Evolutionary conservation across 2,113 vertebrate genomes (phyloP), one percentile per base, ranked within the genome.

Genomic region (Litocranius walleri): DNA sequence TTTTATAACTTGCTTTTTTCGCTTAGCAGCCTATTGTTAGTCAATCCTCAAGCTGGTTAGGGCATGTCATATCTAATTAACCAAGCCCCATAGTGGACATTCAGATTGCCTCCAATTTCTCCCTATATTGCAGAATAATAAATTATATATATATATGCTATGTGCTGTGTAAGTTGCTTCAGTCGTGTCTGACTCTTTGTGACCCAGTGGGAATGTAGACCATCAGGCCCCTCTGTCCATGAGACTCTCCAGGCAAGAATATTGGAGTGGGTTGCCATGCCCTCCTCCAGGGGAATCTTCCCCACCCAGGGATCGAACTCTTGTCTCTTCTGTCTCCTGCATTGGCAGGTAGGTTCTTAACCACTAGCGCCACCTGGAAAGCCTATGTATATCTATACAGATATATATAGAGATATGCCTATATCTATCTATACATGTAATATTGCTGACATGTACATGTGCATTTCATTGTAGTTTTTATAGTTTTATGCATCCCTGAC

Each of bases 31-130:
- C 61, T 80, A 6, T n/a, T 11, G 59, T 67, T 92, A 93, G 54
- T 40, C 96, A 82, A 48, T 81, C 36, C 54, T 67, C 12, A 50
- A 67, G 40, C 64, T 71, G 82, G 93, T 59, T 17, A 94, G 48
- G 88, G 29, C n/a, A 40, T 59, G 52, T 9, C 48, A 48, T 71
- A 90, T 88, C 85, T 64, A 95, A 94, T 94, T 57, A 94, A 62
- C 67, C 59, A 89, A 50, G 30, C 23, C n/a, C 87, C 50, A 14
- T 7, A 6, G 43, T 36, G 48, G 30, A 62, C 61, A 86, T 71
- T 92, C 56, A 80, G 57, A 96, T 5, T 90, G 57, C 59, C 87
- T 52, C 80, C 48, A 59, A 57, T 56, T 83, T 94, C 78, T 29
- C 61, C n/a, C 21, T 56, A 43, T 59, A 85, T 15, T 33, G 40